Evolutionary conservation across 2,797 vertebrate genomes (phyloP).

Genomic region (Hydrocynus forskahlii): DNA sequence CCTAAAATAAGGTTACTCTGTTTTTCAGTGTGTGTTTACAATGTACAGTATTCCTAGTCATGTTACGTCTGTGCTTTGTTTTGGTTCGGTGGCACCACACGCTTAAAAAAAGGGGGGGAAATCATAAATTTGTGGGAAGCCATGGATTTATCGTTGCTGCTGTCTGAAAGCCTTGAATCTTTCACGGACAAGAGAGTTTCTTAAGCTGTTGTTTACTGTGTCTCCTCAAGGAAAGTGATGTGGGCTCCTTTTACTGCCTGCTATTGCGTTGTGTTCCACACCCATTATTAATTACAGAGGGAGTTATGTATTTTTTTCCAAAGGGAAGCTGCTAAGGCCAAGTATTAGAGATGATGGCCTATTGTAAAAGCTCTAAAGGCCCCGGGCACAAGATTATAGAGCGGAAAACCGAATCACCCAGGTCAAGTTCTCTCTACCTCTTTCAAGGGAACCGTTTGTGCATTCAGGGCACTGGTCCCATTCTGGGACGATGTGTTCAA

Average conservation of each 20-base stretch:
- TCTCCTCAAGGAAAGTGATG: constrained; percentile 10
- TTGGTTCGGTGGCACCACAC: neutral
- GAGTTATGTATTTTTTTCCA: constrained; percentile 12
- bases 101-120: neutral
- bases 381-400: neutral
- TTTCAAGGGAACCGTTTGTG: neutral
- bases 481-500: neutral
- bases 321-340: neutral
- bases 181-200: neutral
- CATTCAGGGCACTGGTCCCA: neutral
- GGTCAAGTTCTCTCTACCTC: neutral
- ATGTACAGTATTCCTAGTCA: neutral
- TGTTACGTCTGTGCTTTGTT: constrained; percentile 11
- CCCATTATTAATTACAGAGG: constrained; percentile 3
- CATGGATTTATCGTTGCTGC: constrained; percentile 4
- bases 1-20: neutral
- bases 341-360: constrained; percentile 1
- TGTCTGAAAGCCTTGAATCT: constrained; percentile 1
- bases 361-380: neutral
- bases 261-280: neutral
- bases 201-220: constrained; percentile 11
- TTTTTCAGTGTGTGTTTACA: constrained; percentile 1
- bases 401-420: neutral
- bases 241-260: neutral
- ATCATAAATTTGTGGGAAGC: neutral